phyloP scores from a whole-genome alignment of 2,797 vertebrate genomes.

The Oceanodroma leucorhoa region DNA sequence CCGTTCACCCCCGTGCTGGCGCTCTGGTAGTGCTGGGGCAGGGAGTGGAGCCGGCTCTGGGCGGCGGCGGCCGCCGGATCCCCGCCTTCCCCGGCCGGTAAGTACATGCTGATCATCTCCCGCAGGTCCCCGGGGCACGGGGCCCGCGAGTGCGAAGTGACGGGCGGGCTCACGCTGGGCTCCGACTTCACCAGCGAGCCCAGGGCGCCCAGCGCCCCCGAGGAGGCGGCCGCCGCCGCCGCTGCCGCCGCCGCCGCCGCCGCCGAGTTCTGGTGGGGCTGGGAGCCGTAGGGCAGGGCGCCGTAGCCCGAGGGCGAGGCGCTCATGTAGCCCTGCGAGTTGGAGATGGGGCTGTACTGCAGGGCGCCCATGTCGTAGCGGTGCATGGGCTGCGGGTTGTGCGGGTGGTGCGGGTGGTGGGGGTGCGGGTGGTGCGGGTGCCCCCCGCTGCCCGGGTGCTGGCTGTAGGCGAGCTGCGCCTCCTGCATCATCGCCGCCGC shows the following conservation, averaged over 20 bases:
- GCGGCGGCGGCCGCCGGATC: slow-evolving; percentile 91
- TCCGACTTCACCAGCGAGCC: slow-evolving; percentile 94
- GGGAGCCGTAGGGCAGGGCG: slow-evolving; percentile 89
- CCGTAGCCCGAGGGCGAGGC: slow-evolving; percentile 93
- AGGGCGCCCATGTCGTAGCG: slow-evolving; percentile 96
- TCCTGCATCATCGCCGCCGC: slow-evolving; percentile 98
- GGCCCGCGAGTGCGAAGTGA: slow-evolving; percentile 88
- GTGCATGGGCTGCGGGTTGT: slow-evolving; percentile 96
- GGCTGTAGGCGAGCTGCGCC: slow-evolving; percentile 94
- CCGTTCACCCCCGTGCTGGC: slow-evolving; percentile 92
- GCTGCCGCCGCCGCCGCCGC: slow-evolving; percentile 79
- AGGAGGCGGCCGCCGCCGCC: slow-evolving; percentile 83
- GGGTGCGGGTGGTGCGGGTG: slow-evolving; percentile 86
- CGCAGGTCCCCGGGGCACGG: slow-evolving; percentile 97
- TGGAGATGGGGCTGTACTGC: slow-evolving; percentile 95
- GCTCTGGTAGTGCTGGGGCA: slow-evolving; percentile 96
- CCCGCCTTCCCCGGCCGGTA: slow-evolving; percentile 90
- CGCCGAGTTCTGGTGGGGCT: slow-evolving; percentile 84
- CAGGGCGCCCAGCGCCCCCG: slow-evolving; percentile 88
- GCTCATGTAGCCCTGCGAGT: slow-evolving; percentile 96
- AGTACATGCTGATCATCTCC: slow-evolving; percentile 97
- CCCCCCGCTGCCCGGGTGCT: slow-evolving; percentile 90
- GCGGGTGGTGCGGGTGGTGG: slow-evolving; percentile 81
- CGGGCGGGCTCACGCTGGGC: slow-evolving; percentile 93
- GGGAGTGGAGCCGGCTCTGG: slow-evolving; percentile 91